These are phyloP conservation scores for Cordylochernes scorpioides DNA, from an alignment of 2,888 invertebrate genomes.

Conservation along the genomic window DNA sequence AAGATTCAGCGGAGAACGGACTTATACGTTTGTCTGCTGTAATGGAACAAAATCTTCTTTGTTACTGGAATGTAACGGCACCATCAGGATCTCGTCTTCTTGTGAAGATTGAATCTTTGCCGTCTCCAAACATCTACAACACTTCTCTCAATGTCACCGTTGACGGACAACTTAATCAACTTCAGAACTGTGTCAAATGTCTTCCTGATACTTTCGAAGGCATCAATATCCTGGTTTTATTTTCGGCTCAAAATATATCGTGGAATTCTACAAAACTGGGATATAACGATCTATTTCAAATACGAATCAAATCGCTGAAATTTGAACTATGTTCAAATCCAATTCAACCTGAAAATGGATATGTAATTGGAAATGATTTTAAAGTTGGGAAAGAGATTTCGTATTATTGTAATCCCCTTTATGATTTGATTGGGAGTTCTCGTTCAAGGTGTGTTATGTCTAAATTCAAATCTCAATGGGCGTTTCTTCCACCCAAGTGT, in stretches of 20 bases:
- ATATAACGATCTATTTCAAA: constrained; percentile 3
- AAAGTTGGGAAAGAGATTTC: constrained; percentile 6
- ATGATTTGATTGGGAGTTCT: constrained; percentile 7
- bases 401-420: constrained; percentile 8
- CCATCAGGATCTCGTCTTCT: constrained; percentile 8
- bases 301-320: constrained; percentile 10
- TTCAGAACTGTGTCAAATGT: constrained; percentile 11
- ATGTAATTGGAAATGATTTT: constrained; percentile 2
- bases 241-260: constrained; percentile 1
- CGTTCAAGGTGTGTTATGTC: constrained; percentile 4
- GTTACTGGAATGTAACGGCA: constrained; percentile 9
- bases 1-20: too few species aligned
- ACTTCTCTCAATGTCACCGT: constrained; percentile 6
- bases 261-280: neutral
- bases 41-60: constrained; percentile 5
- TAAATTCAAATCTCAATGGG: constrained; percentile 8
- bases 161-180: constrained; percentile 8
- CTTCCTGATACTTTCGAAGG: constrained; percentile 9
- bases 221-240: constrained; percentile 5
- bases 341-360: constrained; percentile 6
- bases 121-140: constrained; percentile 4
- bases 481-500: constrained; percentile 6
- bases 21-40: too few species aligned
- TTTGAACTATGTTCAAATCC: constrained; percentile 7
- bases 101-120: constrained; percentile 10